Evolutionary conservation across 2,797 vertebrate species (phyloP).

Genomic region (Pitangus sulphuratus): DNA sequence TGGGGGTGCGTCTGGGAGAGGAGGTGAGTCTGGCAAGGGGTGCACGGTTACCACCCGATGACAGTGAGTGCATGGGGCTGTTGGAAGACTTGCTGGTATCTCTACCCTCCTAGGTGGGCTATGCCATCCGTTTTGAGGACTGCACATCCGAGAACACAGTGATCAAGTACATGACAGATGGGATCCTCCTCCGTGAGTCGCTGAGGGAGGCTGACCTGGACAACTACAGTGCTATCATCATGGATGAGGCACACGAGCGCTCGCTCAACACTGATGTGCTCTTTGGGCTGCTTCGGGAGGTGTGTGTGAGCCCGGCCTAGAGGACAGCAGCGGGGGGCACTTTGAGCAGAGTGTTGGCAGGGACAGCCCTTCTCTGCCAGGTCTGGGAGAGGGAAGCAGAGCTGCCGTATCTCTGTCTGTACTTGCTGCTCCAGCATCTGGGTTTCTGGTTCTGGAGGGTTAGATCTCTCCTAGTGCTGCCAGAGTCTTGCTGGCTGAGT

Average conservation of each 20-base stretch:
- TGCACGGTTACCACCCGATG: no score
- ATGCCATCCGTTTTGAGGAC: constrained; percentile 98
- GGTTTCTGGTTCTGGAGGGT: not conserved
- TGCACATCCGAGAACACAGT: constrained; percentile 95
- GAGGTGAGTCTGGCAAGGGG: constrained; percentile 81
- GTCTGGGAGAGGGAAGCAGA: not conserved
- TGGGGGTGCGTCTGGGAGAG: constrained; percentile 90
- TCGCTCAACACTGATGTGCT: constrained; percentile 97
- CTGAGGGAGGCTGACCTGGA: constrained; percentile 95
- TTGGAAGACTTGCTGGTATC: not conserved
- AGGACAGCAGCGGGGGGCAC: not conserved
- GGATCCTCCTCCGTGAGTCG: constrained; percentile 95
- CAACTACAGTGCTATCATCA: constrained; percentile 97
- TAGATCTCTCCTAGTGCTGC: not conserved
- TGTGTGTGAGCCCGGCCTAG: constrained; percentile 25
- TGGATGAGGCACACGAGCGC: constrained; percentile 98
- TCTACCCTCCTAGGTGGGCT: constrained; percentile 86
- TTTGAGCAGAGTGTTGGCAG: not conserved
- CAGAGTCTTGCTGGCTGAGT: not conserved
- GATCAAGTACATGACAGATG: constrained; percentile 99
- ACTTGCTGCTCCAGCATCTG: not conserved
- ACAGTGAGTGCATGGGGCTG: rapidly evolving
- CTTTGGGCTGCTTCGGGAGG: constrained; percentile 95
- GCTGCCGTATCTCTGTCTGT: not conserved
- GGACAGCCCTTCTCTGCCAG: not conserved